A percentile compares a stretch with the other conserved stretches of the same genome.
These are phyloP conservation scores for Dinomys branickii DNA, from an alignment of 2,113 vertebrate genomes.

Conservation along the genomic window DNA sequence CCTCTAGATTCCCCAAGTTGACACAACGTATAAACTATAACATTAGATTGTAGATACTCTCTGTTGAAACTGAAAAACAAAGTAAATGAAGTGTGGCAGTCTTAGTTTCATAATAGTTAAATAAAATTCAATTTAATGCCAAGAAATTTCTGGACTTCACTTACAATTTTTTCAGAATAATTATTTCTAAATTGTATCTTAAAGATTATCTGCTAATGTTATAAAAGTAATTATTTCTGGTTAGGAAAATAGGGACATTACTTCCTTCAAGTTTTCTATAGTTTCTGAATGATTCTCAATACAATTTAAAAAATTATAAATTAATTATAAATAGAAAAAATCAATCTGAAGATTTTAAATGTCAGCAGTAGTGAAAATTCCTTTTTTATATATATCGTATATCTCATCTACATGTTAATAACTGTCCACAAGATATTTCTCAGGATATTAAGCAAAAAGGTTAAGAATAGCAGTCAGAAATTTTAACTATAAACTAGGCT, in stretches of 20 bases:
- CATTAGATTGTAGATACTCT: neutral
- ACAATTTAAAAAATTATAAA: neutral
- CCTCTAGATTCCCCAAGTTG: too few species aligned
- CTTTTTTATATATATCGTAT: neutral
- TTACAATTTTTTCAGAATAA: neutral
- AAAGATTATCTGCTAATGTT: neutral
- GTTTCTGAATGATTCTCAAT: neutral
- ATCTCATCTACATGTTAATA: neutral
- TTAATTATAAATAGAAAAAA: neutral
- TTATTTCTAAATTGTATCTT: neutral
- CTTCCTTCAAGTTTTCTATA: neutral
- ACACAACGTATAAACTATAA: too few species aligned
- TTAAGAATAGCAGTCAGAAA: neutral
- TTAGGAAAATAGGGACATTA: neutral
- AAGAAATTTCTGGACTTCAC: neutral
- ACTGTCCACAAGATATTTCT: neutral
- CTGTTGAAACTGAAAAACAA: neutral
- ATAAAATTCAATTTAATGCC: neutral
- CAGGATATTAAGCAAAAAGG: neutral
- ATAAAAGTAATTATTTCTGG: neutral
- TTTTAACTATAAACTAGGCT: neutral
- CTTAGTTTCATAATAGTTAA: neutral
- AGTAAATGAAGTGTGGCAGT: neutral
- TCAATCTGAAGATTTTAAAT: neutral
- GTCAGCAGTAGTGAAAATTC: neutral